phyloP scores from a whole-genome alignment of 2,888 invertebrate species.

The Macrosiphum euphorbiae region DNA sequence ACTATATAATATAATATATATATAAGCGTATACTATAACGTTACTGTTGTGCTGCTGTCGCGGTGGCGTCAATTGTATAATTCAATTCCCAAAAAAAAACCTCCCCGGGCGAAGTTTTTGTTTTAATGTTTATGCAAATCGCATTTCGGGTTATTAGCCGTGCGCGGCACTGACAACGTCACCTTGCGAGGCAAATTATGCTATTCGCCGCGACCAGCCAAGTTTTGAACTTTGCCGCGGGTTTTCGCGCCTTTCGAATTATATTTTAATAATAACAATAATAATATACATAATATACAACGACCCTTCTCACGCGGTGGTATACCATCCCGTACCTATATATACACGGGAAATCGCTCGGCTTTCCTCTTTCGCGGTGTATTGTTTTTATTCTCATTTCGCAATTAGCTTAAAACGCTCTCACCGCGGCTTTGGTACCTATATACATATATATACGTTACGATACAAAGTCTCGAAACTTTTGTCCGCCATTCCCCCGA shows the following conservation, averaged over 20 bases:
- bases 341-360: constrained; percentile 27
- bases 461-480: constrained; percentile 33
- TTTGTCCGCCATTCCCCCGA: constrained; percentile 32
- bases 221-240: constrained; percentile 63
- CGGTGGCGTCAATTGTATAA: constrained; percentile 40
- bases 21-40: too few relatives aligned
- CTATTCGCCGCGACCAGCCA: constrained; percentile 40
- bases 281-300: constrained; percentile 46
- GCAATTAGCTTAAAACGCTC: constrained; percentile 58
- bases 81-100: constrained; percentile 54
- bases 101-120: constrained; percentile 53
- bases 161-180: constrained; percentile 19
- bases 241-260: constrained; percentile 56
- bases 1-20: too few relatives aligned
- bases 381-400: constrained; percentile 49
- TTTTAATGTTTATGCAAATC: constrained; percentile 61
- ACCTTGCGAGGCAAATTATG: constrained; percentile 42
- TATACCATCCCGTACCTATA: not conserved
- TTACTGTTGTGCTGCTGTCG: not conserved
- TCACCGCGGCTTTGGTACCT: not conserved
- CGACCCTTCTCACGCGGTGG: constrained; percentile 24
- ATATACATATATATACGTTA: not conserved
- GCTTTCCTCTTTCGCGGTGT: constrained; percentile 29
- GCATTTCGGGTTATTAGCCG: constrained; percentile 52
- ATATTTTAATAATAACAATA: constrained; percentile 55